A percentile compares a stretch with the other conserved stretches of the same genome.
Conservation (phyloP, 2,888 invertebrate genomes). For the Synergus itoensis region DNA sequence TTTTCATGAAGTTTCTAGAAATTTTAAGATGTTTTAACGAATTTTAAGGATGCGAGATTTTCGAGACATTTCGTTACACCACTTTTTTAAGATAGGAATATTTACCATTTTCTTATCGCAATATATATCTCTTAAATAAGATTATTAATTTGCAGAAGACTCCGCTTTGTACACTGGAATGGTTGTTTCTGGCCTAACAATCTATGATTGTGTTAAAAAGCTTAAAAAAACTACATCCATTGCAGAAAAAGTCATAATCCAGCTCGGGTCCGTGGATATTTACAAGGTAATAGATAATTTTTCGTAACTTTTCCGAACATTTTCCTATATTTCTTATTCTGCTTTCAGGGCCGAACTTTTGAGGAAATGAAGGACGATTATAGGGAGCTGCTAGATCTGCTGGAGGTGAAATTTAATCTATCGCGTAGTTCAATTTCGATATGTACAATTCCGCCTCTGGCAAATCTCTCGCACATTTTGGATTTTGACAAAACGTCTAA, state of each 20-base stretch:
- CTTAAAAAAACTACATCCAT: constrained; percentile 57
- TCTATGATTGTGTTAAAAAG: constrained; percentile 58
- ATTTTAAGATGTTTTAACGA: too few relatives aligned
- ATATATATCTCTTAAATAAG: too few relatives aligned
- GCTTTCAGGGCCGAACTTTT: neutral
- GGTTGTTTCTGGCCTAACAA: constrained; percentile 68
- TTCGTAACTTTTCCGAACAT: too few relatives aligned
- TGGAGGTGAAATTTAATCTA: neutral
- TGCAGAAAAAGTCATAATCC: constrained; percentile 63
- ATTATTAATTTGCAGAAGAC: constrained; percentile 55
- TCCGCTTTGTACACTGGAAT: constrained; percentile 64
- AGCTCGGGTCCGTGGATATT: constrained; percentile 68
- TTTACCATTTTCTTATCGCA: too few relatives aligned
- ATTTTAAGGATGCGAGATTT: too few relatives aligned
- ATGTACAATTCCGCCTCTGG: neutral
- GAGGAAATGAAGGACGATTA: constrained; percentile 5
- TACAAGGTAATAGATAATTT: constrained; percentile 59
- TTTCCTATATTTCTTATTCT: too few relatives aligned
- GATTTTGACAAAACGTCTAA: neutral
- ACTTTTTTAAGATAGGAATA: too few relatives aligned
- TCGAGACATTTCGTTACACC: too few relatives aligned
- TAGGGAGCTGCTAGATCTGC: neutral
- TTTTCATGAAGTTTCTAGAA: too few relatives aligned
- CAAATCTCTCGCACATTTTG: neutral
- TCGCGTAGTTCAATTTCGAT: neutral